Evolutionary conservation across 2,888 invertebrate genomes (phyloP), one percentile per base, ranked within the genome.

Genomic region (Geophilus truncorum): DNA sequence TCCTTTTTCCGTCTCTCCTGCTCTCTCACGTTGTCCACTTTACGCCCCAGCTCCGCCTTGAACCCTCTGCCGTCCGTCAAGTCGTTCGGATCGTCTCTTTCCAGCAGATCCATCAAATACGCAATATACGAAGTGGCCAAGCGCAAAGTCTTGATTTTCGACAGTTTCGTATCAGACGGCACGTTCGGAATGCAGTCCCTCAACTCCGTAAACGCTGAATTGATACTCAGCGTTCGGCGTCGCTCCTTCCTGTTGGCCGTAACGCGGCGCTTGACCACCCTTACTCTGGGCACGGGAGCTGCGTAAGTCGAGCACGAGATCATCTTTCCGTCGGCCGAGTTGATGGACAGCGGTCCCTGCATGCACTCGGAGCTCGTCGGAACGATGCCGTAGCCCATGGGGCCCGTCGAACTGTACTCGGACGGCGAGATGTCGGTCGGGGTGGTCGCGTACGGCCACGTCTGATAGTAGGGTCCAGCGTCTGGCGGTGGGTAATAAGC

Each of bases 111-210:
- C 89, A 95, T 95, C 81, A 98, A 90, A 87, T 97, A 97, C 5
- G 94, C 93, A 84, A 96, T 96, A 88, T 96, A 97, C 0, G 94
- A 93, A 0, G 95, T 97, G 0, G 97, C 97, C 85, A 98, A 88
- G 82, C 97, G 91, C 32, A 98, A 90, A 0, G 97, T 98, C 88
- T 98, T 98, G 84, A 97, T 97, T 91, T 96, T 91, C 15, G 96
- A 96, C 32, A 97, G 88, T 88, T 97, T 98, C 0, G 97, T 98
- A 86, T 98, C 97, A 0, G 94, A 92, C 0, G 97, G 97, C 0
- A 98, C 97, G 85, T 97, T 97, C 0, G 98, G 98, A 84, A 98
- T 98, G 87, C 96, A 95, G 83, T 96, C 96, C 15, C 97, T 88
- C 0, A 98, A 89, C 85, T 95, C 94, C 0, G 95, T 93, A 86